Percentiles rank a stretch among this genome's conserved stretches.
Evolutionary conservation across 2,888 invertebrate species (phyloP).

Genomic region (Piscicola geometra): DNA sequence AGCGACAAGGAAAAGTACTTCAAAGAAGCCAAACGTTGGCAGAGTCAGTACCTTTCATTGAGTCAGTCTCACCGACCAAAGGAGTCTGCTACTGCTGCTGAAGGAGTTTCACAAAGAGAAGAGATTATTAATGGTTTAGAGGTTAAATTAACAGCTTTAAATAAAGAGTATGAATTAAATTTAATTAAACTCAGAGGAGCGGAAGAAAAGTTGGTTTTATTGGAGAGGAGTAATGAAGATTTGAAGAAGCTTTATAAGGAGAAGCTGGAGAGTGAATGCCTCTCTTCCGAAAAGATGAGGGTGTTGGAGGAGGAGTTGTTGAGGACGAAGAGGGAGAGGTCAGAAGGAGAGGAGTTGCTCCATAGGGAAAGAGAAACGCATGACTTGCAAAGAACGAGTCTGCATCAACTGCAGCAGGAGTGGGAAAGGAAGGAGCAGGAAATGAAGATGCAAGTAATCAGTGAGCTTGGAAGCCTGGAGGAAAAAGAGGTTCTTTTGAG

Average conservation of each 20-base stretch:
- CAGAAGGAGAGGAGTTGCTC: not conserved
- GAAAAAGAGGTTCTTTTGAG: not conserved
- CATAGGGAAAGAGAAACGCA: not conserved
- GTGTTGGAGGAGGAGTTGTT: constrained; percentile 5
- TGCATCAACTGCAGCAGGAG: no score
- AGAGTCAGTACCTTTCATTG: constrained; percentile 21
- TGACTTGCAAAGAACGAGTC: no score
- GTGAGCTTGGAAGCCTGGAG: not conserved
- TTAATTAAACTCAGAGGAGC: no score
- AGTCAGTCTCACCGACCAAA: no score
- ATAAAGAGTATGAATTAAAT: constrained; percentile 17
- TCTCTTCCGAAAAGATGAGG: not conserved
- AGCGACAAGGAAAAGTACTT: constrained; percentile 5
- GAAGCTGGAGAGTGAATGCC: not conserved
- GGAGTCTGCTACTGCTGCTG: no score
- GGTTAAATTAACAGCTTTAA: constrained; percentile 2
- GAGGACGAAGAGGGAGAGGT: not conserved
- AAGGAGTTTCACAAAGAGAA: no score
- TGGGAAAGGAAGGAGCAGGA: not conserved
- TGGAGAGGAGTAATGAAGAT: not conserved
- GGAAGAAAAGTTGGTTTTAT: not conserved
- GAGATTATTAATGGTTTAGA: not conserved
- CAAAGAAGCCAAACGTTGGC: constrained; percentile 19
- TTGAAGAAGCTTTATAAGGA: constrained; percentile 13
- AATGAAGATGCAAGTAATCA: not conserved